Percentiles rank a stretch among this genome's conserved stretches.
Evolutionary conservation across 2,888 invertebrate species (phyloP).

Genomic region (Punctoribates punctum): DNA sequence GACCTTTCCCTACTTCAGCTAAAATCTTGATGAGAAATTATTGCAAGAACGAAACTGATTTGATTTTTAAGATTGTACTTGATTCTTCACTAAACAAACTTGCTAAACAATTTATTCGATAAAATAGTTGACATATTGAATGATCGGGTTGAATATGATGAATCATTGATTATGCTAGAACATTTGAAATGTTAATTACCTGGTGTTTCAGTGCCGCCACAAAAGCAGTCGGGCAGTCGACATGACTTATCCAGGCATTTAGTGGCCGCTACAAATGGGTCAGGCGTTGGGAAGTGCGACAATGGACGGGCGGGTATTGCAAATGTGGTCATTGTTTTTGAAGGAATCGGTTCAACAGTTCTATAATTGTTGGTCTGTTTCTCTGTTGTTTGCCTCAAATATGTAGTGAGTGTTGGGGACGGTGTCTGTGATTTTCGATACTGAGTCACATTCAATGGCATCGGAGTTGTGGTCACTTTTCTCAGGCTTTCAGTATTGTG

Average conservation of each 20-base stretch:
- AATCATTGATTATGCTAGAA: too few relatives aligned
- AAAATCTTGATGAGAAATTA: too few relatives aligned
- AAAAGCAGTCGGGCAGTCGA: constrained; percentile 80
- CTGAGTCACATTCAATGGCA: neutral
- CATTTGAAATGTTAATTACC: constrained; percentile 56
- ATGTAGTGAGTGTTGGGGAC: neutral
- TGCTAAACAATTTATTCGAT: too few relatives aligned
- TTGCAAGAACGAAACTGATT: too few relatives aligned
- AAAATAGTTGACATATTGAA: too few relatives aligned
- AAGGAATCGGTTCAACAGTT: too few relatives aligned
- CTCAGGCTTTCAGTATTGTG: neutral
- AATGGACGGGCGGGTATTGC: constrained; percentile 46
- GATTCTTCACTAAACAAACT: too few relatives aligned
- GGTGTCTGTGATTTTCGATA: neutral
- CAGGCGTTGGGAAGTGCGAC: constrained; percentile 49
- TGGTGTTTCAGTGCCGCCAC: constrained; percentile 83
- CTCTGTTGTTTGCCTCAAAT: neutral
- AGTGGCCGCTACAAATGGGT: constrained; percentile 52
- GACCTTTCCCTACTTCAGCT: too few relatives aligned
- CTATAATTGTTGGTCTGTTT: neutral
- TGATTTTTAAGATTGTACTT: too few relatives aligned
- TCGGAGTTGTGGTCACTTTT: neutral
- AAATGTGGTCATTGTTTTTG: too few relatives aligned
- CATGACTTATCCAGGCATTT: constrained; percentile 88
- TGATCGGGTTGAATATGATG: too few relatives aligned